Conservation (phyloP, 2,113 vertebrate species). For the Triplophysa dalaica region DNA sequence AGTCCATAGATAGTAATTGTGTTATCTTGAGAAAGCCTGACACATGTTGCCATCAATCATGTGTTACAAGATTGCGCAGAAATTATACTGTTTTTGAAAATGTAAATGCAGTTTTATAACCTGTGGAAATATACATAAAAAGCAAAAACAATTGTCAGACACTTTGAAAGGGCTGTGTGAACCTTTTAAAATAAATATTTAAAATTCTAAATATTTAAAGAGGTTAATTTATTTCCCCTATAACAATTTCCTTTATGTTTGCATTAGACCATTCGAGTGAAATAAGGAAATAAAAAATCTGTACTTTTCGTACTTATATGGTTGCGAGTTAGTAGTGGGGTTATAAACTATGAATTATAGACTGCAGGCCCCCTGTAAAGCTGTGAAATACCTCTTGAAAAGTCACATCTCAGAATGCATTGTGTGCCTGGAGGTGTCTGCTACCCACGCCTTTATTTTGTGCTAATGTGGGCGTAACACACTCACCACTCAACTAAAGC, state of each 20-base stretch:
- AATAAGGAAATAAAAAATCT: background rate
- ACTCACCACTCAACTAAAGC: slow-evolving; percentile 3
- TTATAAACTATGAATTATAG: background rate
- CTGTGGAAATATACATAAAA: too few species aligned
- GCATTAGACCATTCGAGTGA: background rate
- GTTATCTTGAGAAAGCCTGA: too few species aligned
- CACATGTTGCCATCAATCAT: background rate
- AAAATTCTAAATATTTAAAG: background rate
- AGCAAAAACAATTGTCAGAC: too few species aligned
- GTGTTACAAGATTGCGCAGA: background rate
- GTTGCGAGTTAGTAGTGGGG: background rate
- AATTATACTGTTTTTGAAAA: too few species aligned
- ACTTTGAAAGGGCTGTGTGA: too few species aligned
- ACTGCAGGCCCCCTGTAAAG: background rate
- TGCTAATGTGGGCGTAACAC: slow-evolving; percentile 28
- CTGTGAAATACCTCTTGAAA: background rate
- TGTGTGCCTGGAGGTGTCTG: slow-evolving; percentile 20
- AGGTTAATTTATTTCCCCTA: too few species aligned
- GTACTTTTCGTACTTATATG: too few species aligned
- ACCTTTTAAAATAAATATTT: background rate
- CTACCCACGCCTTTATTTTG: background rate
- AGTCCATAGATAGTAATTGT: background rate
- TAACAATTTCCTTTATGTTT: too few species aligned
- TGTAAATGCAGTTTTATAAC: too few species aligned
- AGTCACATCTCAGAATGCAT: background rate